These are phyloP conservation scores for Phalacrocorax brasilianus DNA, from an alignment of 2,113 vertebrate species.

Conservation along the genomic window DNA sequence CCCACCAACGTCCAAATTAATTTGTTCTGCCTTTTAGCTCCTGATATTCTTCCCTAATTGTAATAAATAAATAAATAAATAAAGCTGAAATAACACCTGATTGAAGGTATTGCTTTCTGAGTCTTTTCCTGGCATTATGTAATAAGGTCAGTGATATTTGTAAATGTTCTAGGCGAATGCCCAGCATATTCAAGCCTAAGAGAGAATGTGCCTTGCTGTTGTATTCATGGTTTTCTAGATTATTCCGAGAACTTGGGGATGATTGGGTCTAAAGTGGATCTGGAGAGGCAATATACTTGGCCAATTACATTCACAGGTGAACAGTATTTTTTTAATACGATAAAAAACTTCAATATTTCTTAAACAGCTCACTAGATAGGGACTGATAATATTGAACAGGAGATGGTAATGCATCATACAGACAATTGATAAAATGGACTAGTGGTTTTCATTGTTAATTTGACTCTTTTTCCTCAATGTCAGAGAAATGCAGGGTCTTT, in stretches of 20 bases:
- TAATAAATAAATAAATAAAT: neutral
- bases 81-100: neutral
- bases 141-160: neutral
- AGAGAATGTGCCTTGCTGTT: neutral
- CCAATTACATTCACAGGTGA: neutral
- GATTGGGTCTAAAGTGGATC: neutral
- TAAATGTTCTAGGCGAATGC: neutral
- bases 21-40: neutral
- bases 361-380: neutral
- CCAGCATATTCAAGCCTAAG: neutral
- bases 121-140: neutral
- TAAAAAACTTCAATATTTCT: neutral
- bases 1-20: neutral
- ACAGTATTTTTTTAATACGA: neutral
- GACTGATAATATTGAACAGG: neutral
- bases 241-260: neutral
- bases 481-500: neutral
- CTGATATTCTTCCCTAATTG: neutral
- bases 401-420: neutral
- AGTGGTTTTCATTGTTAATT: neutral
- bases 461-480: neutral
- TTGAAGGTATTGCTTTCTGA: neutral
- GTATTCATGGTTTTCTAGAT: neutral
- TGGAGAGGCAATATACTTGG: neutral
- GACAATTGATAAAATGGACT: neutral